Evolutionary conservation across 1,140 invertebrate genomes (phyloP).

Genomic region (Micrasema longulum): DNA sequence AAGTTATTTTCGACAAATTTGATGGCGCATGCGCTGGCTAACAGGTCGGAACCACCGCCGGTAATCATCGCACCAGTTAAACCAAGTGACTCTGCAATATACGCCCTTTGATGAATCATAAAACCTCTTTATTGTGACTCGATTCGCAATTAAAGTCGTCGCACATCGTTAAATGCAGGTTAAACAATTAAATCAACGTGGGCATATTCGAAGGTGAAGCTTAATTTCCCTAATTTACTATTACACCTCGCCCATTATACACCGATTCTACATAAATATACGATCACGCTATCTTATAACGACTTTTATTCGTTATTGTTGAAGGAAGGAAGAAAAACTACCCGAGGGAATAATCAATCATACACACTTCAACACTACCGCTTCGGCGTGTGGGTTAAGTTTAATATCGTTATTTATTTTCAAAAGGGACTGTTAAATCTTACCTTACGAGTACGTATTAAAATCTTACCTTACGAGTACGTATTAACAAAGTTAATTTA

Average conservation of each 20-base stretch:
- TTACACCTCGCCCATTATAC: too few relatives aligned
- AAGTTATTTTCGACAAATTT: constrained; percentile 9
- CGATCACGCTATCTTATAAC: constrained; percentile 1
- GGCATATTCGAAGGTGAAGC: not conserved
- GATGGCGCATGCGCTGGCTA: not conserved
- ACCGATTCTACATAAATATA: constrained; percentile 2
- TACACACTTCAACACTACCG: too few relatives aligned
- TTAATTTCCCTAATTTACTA: not conserved
- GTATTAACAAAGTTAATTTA: too few relatives aligned
- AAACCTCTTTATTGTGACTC: constrained; percentile 16
- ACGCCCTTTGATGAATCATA: constrained; percentile 5
- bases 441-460: too few relatives aligned
- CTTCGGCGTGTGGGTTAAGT: too few relatives aligned
- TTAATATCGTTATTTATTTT: too few relatives aligned
- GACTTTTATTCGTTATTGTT: not conserved
- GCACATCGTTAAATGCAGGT: constrained; percentile 28
- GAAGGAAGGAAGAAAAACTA: not conserved
- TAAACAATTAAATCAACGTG: not conserved
- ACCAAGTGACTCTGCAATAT: constrained; percentile 4
- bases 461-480: too few relatives aligned
- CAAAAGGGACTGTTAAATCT: too few relatives aligned
- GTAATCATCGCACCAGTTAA: constrained; percentile 1
- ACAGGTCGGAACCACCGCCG: constrained; percentile 6
- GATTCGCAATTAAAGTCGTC: constrained; percentile 26
- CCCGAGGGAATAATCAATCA: not conserved